These are phyloP conservation scores for Myotis daubentonii DNA, from an alignment of 2,797 vertebrate species.

Conservation along the genomic window DNA sequence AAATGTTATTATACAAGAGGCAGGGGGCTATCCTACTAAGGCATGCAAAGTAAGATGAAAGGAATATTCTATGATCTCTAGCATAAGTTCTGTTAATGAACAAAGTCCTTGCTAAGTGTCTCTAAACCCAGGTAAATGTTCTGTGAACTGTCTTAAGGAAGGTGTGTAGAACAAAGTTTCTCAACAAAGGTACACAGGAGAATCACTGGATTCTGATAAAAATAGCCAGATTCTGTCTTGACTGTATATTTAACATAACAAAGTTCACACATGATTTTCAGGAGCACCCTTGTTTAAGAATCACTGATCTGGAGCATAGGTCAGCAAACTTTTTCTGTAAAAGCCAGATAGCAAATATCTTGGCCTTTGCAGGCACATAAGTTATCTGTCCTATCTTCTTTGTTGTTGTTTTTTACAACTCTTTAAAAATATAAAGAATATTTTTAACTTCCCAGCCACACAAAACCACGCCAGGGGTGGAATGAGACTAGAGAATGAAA, in stretches of 20 bases:
- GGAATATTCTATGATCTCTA: constrained; percentile 3
- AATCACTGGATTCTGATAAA: not conserved
- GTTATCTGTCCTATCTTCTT: not conserved
- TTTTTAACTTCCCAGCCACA: not conserved
- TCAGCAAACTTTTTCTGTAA: not conserved
- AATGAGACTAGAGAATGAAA: not conserved
- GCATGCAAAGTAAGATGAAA: not conserved
- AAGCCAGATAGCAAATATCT: constrained; percentile 8
- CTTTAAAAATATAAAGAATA: constrained; percentile 12
- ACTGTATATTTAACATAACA: constrained; percentile 8
- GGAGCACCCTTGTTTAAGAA: not conserved
- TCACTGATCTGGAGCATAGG: not conserved
- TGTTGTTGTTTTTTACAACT: not conserved
- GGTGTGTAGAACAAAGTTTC: not conserved
- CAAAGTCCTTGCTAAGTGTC: constrained; percentile 35
- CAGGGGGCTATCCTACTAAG: not conserved
- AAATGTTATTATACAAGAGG: constrained; percentile 40
- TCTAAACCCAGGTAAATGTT: not conserved
- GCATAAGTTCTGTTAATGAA: not conserved
- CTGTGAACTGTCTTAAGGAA: not conserved
- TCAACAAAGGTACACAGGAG: not conserved
- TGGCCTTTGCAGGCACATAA: not conserved
- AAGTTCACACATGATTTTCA: not conserved
- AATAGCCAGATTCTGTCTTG: not conserved
- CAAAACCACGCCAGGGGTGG: not conserved